Evolutionary conservation across 2,888 invertebrate species (phyloP).

Genomic region (Drosophila kuntzei): DNA sequence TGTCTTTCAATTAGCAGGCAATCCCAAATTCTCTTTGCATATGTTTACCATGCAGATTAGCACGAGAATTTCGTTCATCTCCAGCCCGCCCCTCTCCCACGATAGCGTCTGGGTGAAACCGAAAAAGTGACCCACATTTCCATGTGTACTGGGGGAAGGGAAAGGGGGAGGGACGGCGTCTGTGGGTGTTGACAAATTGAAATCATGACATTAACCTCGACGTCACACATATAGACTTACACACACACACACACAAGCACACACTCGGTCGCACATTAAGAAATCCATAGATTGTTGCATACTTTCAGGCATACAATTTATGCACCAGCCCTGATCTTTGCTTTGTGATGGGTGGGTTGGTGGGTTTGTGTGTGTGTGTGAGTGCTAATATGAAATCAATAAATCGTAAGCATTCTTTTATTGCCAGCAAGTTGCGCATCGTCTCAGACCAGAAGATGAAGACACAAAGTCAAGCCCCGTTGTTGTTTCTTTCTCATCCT

Average conservation of each 20-base stretch:
- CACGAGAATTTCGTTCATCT: conserved; percentile 23
- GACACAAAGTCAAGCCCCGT: conserved; percentile 28
- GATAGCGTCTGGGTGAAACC: conserved; percentile 27
- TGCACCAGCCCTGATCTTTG: conserved; percentile 46
- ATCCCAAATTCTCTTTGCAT: conserved; percentile 43
- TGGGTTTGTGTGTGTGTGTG: conserved; percentile 22
- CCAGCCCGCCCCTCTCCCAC: not conserved
- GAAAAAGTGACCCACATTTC: conserved; percentile 52
- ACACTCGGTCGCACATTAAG: conserved; percentile 5
- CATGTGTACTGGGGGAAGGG: not conserved
- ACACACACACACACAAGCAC: conserved; percentile 5
- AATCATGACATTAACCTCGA: conserved; percentile 70
- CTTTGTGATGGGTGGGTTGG: conserved; percentile 12
- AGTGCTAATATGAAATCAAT: conserved; percentile 74
- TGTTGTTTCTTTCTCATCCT: conserved; percentile 1
- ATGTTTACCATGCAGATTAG: conserved; percentile 41
- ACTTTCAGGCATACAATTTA: conserved; percentile 74
- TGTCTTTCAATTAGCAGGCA: conserved; percentile 62
- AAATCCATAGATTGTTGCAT: conserved; percentile 62
- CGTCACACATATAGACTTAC: no score
- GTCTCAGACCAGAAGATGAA: conserved; percentile 38
- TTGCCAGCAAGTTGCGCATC: conserved; percentile 52
- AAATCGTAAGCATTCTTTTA: conserved; percentile 72
- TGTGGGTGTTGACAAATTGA: conserved; percentile 61
- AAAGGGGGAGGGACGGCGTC: not conserved